A percentile compares a stretch with the other conserved stretches of the same genome.
Conservation (phyloP, 2,797 vertebrate species). For the Hippopotamyrus pictus region DNA sequence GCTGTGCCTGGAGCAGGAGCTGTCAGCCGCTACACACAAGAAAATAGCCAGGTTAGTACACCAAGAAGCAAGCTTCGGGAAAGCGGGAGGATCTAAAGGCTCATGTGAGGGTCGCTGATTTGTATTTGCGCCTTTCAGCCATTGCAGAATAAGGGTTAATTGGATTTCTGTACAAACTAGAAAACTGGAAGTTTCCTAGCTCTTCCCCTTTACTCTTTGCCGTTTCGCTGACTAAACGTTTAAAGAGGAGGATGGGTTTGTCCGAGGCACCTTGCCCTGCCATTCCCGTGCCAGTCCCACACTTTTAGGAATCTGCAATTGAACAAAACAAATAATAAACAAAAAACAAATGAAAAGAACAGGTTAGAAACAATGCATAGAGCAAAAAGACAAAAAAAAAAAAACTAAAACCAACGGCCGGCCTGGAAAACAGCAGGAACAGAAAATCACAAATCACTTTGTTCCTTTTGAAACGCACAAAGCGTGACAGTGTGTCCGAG, state of each 20-base stretch:
- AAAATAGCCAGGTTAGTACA: conserved; percentile 55
- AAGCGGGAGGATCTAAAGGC: conserved; percentile 31
- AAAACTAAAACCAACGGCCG: not conserved
- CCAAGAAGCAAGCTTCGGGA: conserved; percentile 61
- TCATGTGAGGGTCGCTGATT: conserved; percentile 39
- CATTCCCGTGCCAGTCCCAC: conserved; percentile 70
- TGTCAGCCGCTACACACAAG: conserved; percentile 36
- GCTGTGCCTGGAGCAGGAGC: conserved; percentile 32
- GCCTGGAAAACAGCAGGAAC: not conserved
- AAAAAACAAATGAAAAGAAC: conserved; percentile 41
- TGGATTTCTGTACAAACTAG: conserved; percentile 27
- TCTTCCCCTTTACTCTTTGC: conserved; percentile 36
- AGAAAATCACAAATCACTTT: not conserved
- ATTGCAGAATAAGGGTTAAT: conserved; percentile 33
- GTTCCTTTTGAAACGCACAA: not conserved
- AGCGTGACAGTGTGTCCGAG: not conserved
- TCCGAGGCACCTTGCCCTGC: conserved; percentile 77
- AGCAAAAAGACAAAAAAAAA: conserved; percentile 19
- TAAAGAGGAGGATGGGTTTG: conserved; percentile 51
- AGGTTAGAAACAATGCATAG: conserved; percentile 26
- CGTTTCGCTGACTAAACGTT: conserved; percentile 42
- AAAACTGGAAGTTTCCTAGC: conserved; percentile 41
- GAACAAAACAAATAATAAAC: conserved; percentile 58
- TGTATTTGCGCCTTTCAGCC: conserved; percentile 34
- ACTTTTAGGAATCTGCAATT: conserved; percentile 93